Evolutionary conservation across 2,797 vertebrate genomes (phyloP).

Genomic region (Apogon talboti): DNA sequence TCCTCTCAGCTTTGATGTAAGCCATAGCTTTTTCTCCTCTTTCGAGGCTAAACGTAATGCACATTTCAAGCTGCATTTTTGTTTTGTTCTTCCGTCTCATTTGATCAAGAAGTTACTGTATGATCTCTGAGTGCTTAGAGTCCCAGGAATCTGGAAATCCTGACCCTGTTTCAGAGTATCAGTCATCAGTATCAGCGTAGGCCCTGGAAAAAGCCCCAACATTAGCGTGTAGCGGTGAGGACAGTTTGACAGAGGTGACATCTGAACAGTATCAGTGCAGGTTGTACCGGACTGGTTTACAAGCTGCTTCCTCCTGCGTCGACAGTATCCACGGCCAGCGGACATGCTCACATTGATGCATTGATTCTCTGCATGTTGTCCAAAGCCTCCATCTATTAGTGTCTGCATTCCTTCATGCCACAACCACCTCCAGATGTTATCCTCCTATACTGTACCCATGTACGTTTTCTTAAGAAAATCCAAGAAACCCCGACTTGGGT

Average conservation of each 20-base stretch:
- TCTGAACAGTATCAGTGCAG: neutral
- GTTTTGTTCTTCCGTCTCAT: too few species aligned
- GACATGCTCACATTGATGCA: slow-evolving; percentile 18
- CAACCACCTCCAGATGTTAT: slow-evolving; percentile 74
- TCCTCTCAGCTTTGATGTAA: too few species aligned
- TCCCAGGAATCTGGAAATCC: too few species aligned
- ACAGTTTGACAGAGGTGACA: neutral
- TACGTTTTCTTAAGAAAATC: slow-evolving; percentile 51
- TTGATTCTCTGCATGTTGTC: slow-evolving; percentile 45
- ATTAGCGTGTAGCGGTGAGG: neutral
- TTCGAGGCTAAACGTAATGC: too few species aligned
- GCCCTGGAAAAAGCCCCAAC: too few species aligned
- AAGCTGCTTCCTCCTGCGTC: neutral
- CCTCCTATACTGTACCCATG: slow-evolving; percentile 50
- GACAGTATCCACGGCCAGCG: neutral
- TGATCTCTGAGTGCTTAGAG: too few species aligned
- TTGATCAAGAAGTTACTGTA: too few species aligned
- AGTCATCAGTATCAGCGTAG: too few species aligned
- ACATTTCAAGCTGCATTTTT: too few species aligned
- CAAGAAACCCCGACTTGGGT: slow-evolving; percentile 44
- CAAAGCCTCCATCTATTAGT: slow-evolving; percentile 39
- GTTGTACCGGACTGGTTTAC: slow-evolving; percentile 2
- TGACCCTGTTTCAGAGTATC: too few species aligned
- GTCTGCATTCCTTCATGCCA: slow-evolving; percentile 69
- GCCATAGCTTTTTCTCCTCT: too few species aligned